phyloP scores from a whole-genome alignment of 2,113 vertebrate species.

The Baryphthengus martii region DNA sequence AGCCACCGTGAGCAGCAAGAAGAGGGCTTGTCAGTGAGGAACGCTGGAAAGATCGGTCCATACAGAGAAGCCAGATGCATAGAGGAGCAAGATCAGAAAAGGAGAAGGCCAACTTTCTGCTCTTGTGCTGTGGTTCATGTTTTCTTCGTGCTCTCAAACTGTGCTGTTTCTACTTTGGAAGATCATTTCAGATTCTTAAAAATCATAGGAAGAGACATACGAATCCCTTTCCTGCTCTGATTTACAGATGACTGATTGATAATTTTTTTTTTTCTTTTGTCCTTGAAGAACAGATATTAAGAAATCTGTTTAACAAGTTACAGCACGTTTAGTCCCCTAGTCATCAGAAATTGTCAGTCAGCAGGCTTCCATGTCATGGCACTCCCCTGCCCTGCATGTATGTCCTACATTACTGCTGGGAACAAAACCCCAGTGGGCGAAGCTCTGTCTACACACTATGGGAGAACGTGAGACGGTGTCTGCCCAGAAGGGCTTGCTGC shows the following conservation, averaged over 20 bases:
- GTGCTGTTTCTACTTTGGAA: background rate
- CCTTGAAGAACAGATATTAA: background rate
- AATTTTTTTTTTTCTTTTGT: background rate
- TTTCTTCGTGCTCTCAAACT: background rate
- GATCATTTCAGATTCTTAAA: background rate
- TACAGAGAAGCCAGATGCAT: background rate
- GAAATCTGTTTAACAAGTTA: background rate
- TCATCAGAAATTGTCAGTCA: background rate
- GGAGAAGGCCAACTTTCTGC: background rate
- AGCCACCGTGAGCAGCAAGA: background rate
- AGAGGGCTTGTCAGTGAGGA: background rate
- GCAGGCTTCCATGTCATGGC: background rate
- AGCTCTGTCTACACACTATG: background rate
- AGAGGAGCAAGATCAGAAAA: background rate
- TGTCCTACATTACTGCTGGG: background rate
- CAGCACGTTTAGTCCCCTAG: background rate
- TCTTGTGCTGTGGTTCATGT: background rate
- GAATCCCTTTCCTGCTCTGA: background rate
- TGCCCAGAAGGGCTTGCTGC: background rate
- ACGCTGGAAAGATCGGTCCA: background rate
- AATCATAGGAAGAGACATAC: background rate
- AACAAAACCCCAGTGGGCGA: background rate
- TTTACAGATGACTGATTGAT: background rate
- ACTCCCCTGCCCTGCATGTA: background rate
- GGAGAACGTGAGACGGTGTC: background rate